Evolutionary conservation across 2,113 vertebrate genomes (phyloP), one percentile per base, ranked within the genome.

Genomic region (Pogona vitticeps): DNA sequence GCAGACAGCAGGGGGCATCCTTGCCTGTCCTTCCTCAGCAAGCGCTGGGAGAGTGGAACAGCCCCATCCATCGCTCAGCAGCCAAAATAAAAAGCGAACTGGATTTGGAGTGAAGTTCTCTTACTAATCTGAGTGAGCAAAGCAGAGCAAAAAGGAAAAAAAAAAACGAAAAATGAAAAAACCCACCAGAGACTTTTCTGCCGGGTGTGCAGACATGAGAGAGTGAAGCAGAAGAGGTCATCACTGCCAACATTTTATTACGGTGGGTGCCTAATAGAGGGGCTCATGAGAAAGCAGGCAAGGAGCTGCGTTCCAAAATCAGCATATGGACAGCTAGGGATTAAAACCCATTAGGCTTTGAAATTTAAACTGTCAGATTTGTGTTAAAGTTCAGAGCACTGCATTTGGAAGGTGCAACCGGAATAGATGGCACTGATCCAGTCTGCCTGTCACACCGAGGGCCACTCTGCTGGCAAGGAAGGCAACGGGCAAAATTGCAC

Each of bases 1-100:
- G 83, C 63, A 26, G 52, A 72, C 93, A 91, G 86, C 88, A 93
- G 92, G 87, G 94, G 91, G 92, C 92, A 87, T 78, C 65, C 86
- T 88, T 89, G 18, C 40, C 77, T 65, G 68, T 76, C 88, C 15
- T 33, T 82, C 26, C 67, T 72, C 59, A 33, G 71, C 31, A 68
- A 33, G 38, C 33, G 5, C 46, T 0, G 15, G 26, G 28, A 33
- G 36, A 36, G 17, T 38, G 76, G 6, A 72, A 0, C 0, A 67
- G 23, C 2, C 46, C 46, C 46, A 52, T 52, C 46, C 38, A 42
- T 15, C 26, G 31, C 71, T 81, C 13, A 72, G 6, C 76, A 65
- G 31, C 6, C 2, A 31, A 42, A 83, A 90, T 67, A 91, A 18
- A 56, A 17, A 3, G 46, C 20, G 21, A 68, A 42, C 23, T 68